Conservation (phyloP, 23 tunicate species). For the Clavelina lepadiformis region DNA sequence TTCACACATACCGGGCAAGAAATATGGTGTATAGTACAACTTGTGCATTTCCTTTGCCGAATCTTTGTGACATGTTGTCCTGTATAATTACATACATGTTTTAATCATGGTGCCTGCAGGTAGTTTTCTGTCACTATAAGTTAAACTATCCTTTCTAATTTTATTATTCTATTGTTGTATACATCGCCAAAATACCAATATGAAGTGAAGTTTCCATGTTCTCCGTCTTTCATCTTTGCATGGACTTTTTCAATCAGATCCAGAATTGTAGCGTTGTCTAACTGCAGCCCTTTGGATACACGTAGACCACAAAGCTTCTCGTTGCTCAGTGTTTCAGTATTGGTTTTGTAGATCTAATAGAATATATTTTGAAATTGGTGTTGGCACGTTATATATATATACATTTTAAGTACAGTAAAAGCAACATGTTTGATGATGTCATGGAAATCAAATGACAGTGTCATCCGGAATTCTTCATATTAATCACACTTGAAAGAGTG, state of each 20-base stretch:
- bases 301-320: slow-evolving; percentile 5
- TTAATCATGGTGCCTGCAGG: background rate
- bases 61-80: slow-evolving; percentile 33
- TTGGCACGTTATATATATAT: too few relatives aligned
- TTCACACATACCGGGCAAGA: slow-evolving; percentile 86
- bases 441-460: background rate
- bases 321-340: background rate
- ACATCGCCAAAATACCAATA: slow-evolving; percentile 24
- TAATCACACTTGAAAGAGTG: background rate
- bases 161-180: background rate
- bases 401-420: background rate
- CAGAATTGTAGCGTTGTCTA: slow-evolving; percentile 1
- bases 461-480: background rate
- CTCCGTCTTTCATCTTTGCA: slow-evolving; percentile 7
- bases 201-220: slow-evolving; percentile 48
- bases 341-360: too few relatives aligned
- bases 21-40: slow-evolving; percentile 59
- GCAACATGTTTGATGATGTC: background rate
- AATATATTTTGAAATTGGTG: too few relatives aligned
- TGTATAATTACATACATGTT: background rate
- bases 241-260: slow-evolving; percentile 18
- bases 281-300: slow-evolving; percentile 4
- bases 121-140: background rate
- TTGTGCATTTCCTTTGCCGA: slow-evolving; percentile 49
- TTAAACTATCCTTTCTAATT: background rate